Evolutionary conservation across 2,797 vertebrate genomes (phyloP).

Genomic region (Gambelia wislizenii): DNA sequence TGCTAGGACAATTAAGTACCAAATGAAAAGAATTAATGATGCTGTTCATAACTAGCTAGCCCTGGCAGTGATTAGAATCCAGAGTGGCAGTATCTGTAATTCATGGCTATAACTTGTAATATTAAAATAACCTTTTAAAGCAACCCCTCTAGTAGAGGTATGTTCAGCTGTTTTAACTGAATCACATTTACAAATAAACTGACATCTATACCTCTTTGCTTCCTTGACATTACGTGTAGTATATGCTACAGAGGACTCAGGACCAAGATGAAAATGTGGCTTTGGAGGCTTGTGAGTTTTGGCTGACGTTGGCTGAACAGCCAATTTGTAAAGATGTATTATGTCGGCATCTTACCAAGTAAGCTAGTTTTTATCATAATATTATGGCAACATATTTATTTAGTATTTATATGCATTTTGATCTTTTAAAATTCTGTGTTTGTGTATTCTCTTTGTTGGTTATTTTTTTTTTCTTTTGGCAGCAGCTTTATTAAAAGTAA

Average conservation of each 20-base stretch:
- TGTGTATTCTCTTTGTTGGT: background rate
- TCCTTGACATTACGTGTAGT: constrained; percentile 78
- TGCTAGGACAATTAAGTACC: background rate
- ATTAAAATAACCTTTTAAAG: background rate
- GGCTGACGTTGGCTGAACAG: constrained; percentile 96
- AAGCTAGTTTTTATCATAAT: constrained; percentile 71
- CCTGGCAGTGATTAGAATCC: background rate
- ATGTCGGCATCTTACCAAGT: constrained; percentile 93
- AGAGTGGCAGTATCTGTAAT: background rate
- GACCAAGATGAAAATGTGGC: constrained; percentile 98
- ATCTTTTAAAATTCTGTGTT: background rate
- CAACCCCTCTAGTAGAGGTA: background rate
- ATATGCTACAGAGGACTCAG: constrained; percentile 95
- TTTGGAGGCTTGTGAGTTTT: constrained; percentile 97
- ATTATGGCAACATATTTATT: background rate
- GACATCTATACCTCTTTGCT: constrained; percentile 32
- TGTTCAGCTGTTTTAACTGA: background rate
- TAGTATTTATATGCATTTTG: background rate
- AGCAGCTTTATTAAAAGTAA: background rate
- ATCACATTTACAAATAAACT: constrained; percentile 2
- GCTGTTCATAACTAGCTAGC: background rate
- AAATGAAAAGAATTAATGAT: background rate
- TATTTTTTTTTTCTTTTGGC: background rate
- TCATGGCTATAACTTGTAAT: background rate
- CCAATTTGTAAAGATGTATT: constrained; percentile 97